A percentile compares a stretch with the other conserved stretches of the same genome.
phyloP scores from a whole-genome alignment of 30 jellyfish, hydroid and myxozoan genomes.

The Turritopsis rubra region DNA sequence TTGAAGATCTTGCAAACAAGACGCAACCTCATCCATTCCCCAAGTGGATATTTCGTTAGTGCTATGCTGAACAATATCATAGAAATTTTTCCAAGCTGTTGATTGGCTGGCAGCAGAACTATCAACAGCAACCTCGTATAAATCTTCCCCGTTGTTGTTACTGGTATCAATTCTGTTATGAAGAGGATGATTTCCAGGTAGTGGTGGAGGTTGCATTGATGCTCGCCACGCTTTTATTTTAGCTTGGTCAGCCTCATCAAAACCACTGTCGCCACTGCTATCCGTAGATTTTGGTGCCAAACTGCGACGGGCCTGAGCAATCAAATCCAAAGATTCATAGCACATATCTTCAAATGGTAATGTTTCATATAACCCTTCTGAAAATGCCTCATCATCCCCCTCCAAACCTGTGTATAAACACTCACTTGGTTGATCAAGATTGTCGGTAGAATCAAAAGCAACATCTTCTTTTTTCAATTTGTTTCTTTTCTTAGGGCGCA shows the following conservation, averaged over 20 bases:
- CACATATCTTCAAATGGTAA: conserved; percentile 43
- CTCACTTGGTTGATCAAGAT: background rate
- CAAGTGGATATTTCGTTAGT: conserved; percentile 47
- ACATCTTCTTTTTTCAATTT: conserved; percentile 20
- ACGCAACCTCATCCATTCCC: conserved; percentile 57
- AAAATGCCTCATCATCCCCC: conserved; percentile 28
- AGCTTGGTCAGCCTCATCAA: conserved; percentile 72
- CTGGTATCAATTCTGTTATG: conserved; percentile 7
- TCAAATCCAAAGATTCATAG: conserved; percentile 33
- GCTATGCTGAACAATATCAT: conserved; percentile 61
- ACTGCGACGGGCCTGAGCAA: conserved; percentile 25
- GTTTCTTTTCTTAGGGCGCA: background rate
- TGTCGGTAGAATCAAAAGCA: background rate
- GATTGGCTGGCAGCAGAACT: background rate
- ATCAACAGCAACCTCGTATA: conserved; percentile 23
- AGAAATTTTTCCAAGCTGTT: conserved; percentile 51
- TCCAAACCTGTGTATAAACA: conserved; percentile 5
- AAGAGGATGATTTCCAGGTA: conserved; percentile 85
- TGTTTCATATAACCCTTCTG: conserved; percentile 34
- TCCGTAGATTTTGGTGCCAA: conserved; percentile 38
- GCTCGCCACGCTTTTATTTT: conserved; percentile 42
- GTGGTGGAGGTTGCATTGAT: conserved; percentile 74
- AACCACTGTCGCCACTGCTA: conserved; percentile 65
- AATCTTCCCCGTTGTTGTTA: background rate
- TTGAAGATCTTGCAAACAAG: conserved; percentile 28